These are phyloP conservation scores for Cheilosia vulpina DNA, from an alignment of 2,888 invertebrate genomes.

Conservation along the genomic window DNA sequence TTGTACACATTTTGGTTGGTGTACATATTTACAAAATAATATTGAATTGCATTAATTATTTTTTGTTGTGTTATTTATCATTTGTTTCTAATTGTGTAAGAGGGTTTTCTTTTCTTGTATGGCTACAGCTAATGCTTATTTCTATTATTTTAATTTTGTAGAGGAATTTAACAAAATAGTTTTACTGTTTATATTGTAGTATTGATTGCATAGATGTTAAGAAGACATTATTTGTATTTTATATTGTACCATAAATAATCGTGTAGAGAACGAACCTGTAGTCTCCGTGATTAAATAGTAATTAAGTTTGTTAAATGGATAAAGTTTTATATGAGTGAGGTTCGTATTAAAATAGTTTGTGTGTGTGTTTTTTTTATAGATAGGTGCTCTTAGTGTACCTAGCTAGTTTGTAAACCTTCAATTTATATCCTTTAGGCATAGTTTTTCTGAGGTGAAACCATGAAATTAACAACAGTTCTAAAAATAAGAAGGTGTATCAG, in stretches of 20 bases:
- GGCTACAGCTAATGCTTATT: constrained; percentile 9
- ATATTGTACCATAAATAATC: constrained; percentile 33
- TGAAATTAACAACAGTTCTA: background rate
- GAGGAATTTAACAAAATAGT: constrained; percentile 43
- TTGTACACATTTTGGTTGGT: constrained; percentile 63
- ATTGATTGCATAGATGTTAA: constrained; percentile 52
- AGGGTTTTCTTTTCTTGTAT: background rate
- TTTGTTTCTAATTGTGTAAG: background rate
- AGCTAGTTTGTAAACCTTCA: too few relatives aligned
- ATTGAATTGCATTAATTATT: constrained; percentile 22
- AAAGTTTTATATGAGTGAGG: background rate
- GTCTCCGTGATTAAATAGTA: constrained; percentile 27
- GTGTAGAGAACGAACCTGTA: constrained; percentile 55
- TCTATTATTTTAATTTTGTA: constrained; percentile 11
- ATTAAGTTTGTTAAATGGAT: background rate
- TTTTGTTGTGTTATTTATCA: background rate
- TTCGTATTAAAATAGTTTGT: background rate
- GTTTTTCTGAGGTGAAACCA: background rate
- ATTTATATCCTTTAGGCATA: background rate
- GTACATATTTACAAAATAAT: constrained; percentile 72
- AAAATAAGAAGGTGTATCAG: too few relatives aligned
- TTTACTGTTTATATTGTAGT: background rate
- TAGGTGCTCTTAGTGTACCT: background rate
- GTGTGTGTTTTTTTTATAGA: background rate
- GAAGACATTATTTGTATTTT: background rate